A percentile compares a stretch with the other conserved stretches of the same genome.
These are phyloP conservation scores for Amiota mariae DNA, from an alignment of 2,888 invertebrate species.

Conservation along the genomic window DNA sequence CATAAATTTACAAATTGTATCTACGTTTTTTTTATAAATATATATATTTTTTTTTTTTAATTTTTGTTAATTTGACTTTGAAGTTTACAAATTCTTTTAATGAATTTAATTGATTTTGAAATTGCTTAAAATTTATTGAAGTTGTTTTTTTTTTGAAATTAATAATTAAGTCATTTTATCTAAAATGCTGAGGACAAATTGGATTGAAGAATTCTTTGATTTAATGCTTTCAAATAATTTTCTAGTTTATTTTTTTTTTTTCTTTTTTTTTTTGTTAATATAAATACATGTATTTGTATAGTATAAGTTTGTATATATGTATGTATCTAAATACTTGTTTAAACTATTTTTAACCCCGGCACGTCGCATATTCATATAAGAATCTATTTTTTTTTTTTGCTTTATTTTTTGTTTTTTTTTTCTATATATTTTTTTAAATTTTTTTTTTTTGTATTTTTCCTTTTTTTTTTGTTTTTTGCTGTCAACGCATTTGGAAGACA, in stretches of 20 bases:
- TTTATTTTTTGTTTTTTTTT: not conserved
- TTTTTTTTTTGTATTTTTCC: constrained; percentile 3
- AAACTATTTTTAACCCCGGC: not conserved
- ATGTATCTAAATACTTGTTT: not conserved
- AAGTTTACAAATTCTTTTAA: not conserved
- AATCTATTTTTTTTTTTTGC: not conserved
- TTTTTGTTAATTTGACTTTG: constrained; percentile 28
- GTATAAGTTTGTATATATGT: no score
- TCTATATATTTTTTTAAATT: no score
- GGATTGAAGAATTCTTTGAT: constrained; percentile 10
- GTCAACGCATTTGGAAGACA: not conserved
- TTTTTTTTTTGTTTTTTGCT: not conserved
- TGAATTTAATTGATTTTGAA: constrained; percentile 19
- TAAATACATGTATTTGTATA: not conserved
- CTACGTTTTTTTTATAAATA: no score
- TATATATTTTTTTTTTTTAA: constrained; percentile 1
- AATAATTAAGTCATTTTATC: constrained; percentile 5
- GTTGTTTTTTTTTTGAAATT: not conserved
- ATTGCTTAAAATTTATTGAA: not conserved
- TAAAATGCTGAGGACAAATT: not conserved
- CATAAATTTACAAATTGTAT: constrained; percentile 11
- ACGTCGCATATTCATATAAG: no score
- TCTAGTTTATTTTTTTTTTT: not conserved
- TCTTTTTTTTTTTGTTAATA: not conserved
- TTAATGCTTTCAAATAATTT: constrained; percentile 7